Base-by-base conservation (phyloP, 2,113 vertebrate species). In the Ceyx melanurus region DNA sequence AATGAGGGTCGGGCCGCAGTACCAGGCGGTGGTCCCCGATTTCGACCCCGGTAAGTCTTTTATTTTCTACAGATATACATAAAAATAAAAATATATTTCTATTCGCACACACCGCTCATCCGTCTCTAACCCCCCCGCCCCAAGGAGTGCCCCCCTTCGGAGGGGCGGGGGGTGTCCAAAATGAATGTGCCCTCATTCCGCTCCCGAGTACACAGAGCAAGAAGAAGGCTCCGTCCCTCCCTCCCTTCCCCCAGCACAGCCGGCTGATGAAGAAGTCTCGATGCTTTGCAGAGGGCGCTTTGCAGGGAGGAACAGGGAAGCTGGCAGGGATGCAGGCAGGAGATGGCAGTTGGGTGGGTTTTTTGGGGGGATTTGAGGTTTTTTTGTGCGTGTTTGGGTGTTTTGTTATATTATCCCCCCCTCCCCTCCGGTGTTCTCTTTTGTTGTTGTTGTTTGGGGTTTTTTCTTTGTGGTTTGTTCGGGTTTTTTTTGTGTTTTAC, bases 1-100 rank as follows among this genome's bases (percentile, higher is more conserved):
- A 82, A 99, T 99, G 99, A 97, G 98, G 89, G 98, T 99, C 66
- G 99, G 99, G 78, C 78, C 97, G 60, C 98, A 99, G 96, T 99
- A 98, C 96, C 98, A 99, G 96, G 99, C 99, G 64, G 96, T 98
- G 62, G 99, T 99, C 89, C 98, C 98, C 11, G 99, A 99, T 66
- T 99, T 98, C 95, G 99, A 99, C 86, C 97, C 98, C 9, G 98
- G 99, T 99, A 97, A 98, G 98, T 95, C 76, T 46, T 75, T 33
- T 33, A 22, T 33, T 33, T 37, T 33, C 43, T 37, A 37, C 9
- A 35, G 35, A 37, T 37, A 37, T 37, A 37, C 37, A 37, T 37
- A 37, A 37, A 37, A 37, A 37, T 37, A 37, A 37, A 37, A 37
- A 37, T 37, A 37, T 37, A 10, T 35, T 35, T 35, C 7, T 35